These are phyloP conservation scores for Steinernema carpocapsae DNA, from an alignment of 2,888 invertebrate species.

Conservation along the genomic window DNA sequence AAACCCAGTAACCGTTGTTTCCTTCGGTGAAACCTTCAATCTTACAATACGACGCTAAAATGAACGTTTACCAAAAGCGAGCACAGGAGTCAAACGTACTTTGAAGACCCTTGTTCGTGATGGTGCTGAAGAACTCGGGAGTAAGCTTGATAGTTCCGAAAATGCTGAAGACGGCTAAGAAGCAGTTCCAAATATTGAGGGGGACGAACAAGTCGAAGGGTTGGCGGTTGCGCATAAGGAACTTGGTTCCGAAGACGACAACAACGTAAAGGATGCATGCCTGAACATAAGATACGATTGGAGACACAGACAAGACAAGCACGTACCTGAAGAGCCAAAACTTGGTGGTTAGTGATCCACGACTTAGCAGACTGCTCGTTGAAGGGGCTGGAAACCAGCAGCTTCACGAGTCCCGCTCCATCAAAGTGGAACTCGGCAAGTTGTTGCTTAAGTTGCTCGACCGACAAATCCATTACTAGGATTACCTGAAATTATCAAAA, in stretches of 20 bases:
- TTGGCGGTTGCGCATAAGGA: slow-evolving; percentile 69
- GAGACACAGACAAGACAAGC: not conserved
- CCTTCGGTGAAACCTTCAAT: slow-evolving; percentile 46
- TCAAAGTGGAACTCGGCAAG: slow-evolving; percentile 28
- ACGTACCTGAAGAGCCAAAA: slow-evolving; percentile 2
- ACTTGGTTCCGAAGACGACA: slow-evolving; percentile 69
- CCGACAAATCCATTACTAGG: slow-evolving; percentile 28
- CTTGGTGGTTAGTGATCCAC: slow-evolving; percentile 33
- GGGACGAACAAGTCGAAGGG: slow-evolving; percentile 60
- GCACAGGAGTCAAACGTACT: slow-evolving; percentile 30
- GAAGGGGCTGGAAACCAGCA: slow-evolving; percentile 17
- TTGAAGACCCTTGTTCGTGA: slow-evolving; percentile 45
- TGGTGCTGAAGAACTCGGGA: slow-evolving; percentile 49
- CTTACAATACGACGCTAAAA: slow-evolving; percentile 50
- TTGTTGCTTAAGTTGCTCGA: slow-evolving; percentile 31
- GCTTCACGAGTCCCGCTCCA: not conserved
- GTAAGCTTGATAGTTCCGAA: slow-evolving; percentile 48
- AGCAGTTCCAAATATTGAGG: slow-evolving; percentile 70
- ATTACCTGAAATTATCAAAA: slow-evolving; percentile 29
- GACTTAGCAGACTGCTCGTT: slow-evolving; percentile 25
- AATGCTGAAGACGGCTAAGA: slow-evolving; percentile 69
- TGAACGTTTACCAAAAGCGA: not conserved
- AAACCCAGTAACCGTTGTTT: slow-evolving; percentile 58
- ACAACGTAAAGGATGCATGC: slow-evolving; percentile 46
- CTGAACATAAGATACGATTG: not conserved